A percentile compares a stretch with the other conserved stretches of the same genome.
Evolutionary conservation across 53 echinoderm and acorn worm genomes (phyloP).

Genomic region (Stichopus horrens): DNA sequence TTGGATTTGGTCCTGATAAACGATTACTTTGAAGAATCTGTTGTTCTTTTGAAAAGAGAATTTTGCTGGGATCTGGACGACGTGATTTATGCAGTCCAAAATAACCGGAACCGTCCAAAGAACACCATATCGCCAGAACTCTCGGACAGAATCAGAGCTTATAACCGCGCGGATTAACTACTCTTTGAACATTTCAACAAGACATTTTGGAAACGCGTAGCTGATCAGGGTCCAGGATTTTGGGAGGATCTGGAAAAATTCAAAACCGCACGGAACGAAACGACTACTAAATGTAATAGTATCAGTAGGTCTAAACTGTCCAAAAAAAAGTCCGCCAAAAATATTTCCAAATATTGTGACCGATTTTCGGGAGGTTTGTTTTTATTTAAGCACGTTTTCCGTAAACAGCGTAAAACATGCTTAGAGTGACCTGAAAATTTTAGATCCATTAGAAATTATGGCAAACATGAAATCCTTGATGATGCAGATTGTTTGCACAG

Average conservation of each 20-base stretch:
- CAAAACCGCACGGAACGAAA: background rate
- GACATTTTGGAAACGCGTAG: too few relatives aligned
- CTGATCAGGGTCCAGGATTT: background rate
- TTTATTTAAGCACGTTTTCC: conserved; percentile 8
- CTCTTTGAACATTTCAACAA: conserved; percentile 30
- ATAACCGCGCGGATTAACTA: background rate
- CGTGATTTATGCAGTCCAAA: background rate
- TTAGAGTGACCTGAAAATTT: too few relatives aligned
- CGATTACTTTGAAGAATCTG: conserved; percentile 24
- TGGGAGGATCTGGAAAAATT: conserved; percentile 9
- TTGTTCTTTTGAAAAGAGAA: conserved; percentile 4
- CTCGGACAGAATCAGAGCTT: background rate
- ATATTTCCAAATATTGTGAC: background rate
- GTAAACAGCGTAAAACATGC: background rate
- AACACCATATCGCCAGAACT: background rate
- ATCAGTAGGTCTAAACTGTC: background rate
- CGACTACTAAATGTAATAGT: background rate
- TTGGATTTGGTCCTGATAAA: conserved; percentile 21
- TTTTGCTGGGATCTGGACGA: conserved; percentile 15
- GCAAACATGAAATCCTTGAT: too few relatives aligned
- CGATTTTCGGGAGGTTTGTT: conserved; percentile 7
- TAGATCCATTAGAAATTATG: too few relatives aligned
- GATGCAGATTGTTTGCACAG: too few relatives aligned
- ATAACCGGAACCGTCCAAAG: background rate
- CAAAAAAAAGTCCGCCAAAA: background rate